phyloP scores from a whole-genome alignment of 2,888 invertebrate species.

The Xanthia icteritia region DNA sequence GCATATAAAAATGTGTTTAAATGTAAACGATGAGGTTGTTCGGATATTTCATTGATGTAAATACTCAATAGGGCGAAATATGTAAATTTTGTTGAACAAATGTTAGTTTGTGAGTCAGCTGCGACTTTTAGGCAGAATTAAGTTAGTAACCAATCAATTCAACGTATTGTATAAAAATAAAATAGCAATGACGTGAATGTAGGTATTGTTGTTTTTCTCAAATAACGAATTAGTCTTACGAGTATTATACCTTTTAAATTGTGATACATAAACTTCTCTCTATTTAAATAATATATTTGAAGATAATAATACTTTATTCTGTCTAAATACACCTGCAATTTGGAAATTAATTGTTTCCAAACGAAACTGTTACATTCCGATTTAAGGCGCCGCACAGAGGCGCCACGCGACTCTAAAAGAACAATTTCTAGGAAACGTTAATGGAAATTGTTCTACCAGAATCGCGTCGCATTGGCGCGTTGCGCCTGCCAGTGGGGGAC shows the following conservation, averaged over 20 bases:
- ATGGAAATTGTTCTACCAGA: too few species aligned
- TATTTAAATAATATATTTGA: conserved; percentile 14
- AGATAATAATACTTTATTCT: neutral
- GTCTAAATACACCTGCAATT: neutral
- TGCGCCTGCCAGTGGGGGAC: too few species aligned
- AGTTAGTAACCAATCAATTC: conserved; percentile 20
- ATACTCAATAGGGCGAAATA: conserved; percentile 43
- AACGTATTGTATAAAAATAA: neutral
- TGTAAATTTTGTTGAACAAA: conserved; percentile 9
- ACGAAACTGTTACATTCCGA: conserved; percentile 61
- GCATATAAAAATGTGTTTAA: conserved; percentile 95
- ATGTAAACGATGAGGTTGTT: conserved; percentile 81
- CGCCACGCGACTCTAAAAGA: too few species aligned
- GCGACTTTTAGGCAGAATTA: conserved; percentile 31
- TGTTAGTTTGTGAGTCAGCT: conserved; percentile 28
- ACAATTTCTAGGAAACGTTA: too few species aligned
- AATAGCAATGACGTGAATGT: neutral
- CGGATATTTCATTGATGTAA: conserved; percentile 20
- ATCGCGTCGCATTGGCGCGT: too few species aligned
- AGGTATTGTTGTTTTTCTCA: neutral
- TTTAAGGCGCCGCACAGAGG: neutral
- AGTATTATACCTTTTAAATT: conserved; percentile 5
- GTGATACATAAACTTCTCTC: conserved; percentile 30
- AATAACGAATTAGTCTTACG: conserved; percentile 2
- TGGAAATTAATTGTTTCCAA: neutral